Conservation (phyloP, 30 jellyfish, hydroid and myxozoan genomes). For the Cassiopea andromeda region DNA sequence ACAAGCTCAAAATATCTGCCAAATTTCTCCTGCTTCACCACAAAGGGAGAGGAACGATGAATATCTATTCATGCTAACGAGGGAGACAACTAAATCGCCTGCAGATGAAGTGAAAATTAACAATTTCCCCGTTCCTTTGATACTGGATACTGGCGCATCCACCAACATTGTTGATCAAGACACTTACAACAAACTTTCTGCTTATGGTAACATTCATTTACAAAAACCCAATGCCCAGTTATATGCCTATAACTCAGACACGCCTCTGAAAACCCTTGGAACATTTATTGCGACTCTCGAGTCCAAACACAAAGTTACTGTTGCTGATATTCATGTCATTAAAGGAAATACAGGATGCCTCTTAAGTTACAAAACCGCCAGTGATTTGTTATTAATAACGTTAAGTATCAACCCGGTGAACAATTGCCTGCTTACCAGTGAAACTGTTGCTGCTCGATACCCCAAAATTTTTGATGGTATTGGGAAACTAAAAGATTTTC, state of each 20-base stretch:
- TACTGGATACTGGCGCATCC: constrained; percentile 53
- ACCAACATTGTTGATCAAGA: constrained; percentile 19
- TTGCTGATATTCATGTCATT: constrained; percentile 44
- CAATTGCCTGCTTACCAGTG: constrained; percentile 52
- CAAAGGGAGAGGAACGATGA: constrained; percentile 44
- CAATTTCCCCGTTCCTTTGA: constrained; percentile 11
- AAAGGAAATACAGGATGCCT: constrained; percentile 46
- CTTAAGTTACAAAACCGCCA: constrained; percentile 35
- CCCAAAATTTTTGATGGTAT: constrained; percentile 52
- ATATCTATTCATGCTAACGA: constrained; percentile 19
- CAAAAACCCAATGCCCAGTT: constrained; percentile 15
- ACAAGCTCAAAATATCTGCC: constrained; percentile 21
- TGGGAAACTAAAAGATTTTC: constrained; percentile 39
- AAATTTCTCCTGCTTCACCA: constrained; percentile 20
- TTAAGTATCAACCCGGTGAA: constrained; percentile 23
- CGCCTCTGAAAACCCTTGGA: constrained; percentile 53
- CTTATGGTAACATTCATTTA: constrained; percentile 37
- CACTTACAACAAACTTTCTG: constrained; percentile 15
- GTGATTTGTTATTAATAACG: constrained; percentile 34
- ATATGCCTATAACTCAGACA: constrained; percentile 21
- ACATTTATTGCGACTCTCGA: constrained; percentile 46
- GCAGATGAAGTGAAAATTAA: constrained; percentile 31
- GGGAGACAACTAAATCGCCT: constrained; percentile 25
- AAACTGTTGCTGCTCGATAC: constrained; percentile 32
- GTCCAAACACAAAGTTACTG: constrained; percentile 43